Conservation (phyloP, 2,113 vertebrate species). For the Vulpes lagopus region DNA sequence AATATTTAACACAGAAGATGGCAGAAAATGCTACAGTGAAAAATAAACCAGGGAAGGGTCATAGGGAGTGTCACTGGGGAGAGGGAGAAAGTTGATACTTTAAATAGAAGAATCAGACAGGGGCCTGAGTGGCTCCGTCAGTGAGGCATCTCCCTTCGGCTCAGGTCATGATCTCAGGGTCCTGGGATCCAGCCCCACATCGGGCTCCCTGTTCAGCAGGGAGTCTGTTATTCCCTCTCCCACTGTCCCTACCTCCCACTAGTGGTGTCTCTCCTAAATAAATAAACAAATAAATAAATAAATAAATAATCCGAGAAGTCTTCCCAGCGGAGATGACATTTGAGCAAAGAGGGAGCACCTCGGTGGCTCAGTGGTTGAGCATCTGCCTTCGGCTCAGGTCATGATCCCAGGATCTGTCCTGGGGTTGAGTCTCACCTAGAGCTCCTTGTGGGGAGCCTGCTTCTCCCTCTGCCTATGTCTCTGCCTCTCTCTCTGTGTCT, state of each 20-base stretch:
- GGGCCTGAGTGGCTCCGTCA: background rate
- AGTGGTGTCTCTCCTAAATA: background rate
- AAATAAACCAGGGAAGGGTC: background rate
- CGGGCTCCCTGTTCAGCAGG: background rate
- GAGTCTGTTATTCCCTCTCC: background rate
- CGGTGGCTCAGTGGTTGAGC: no score
- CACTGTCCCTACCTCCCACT: background rate
- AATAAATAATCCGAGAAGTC: background rate
- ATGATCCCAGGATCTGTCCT: no score
- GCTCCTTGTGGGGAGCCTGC: no score
- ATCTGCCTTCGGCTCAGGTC: no score
- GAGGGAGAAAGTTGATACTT: background rate
- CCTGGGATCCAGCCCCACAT: background rate
- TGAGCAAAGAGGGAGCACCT: background rate
- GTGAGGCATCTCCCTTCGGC: background rate
- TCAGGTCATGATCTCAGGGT: background rate
- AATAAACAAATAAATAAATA: background rate
- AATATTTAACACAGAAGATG: background rate
- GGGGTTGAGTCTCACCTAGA: no score
- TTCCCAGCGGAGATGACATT: background rate
- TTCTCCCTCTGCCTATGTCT: no score
- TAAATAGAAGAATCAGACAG: background rate
- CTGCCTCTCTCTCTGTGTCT: no score
- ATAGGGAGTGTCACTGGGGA: background rate
- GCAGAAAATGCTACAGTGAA: background rate